Evolutionary conservation across 2,797 vertebrate genomes (phyloP).

Genomic region (Nothura maculosa): DNA sequence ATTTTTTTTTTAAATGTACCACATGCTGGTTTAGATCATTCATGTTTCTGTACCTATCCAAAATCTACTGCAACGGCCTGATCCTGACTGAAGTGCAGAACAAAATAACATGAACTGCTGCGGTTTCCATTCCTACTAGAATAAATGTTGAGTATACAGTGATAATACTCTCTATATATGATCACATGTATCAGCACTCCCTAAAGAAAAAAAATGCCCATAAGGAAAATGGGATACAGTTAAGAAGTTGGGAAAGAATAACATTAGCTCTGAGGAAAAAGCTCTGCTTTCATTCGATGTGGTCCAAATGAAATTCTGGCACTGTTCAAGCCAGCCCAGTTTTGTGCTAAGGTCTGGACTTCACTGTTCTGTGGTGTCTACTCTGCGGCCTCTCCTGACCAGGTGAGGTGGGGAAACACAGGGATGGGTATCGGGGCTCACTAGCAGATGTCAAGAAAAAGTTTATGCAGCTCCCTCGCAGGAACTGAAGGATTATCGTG

Average conservation of each 20-base stretch:
- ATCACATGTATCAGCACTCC: neutral
- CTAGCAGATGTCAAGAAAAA: slow-evolving; percentile 16
- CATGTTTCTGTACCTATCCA: neutral
- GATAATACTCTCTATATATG: neutral
- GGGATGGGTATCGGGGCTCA: neutral
- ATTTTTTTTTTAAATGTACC: neutral
- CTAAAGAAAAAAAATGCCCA: neutral
- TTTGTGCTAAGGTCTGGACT: neutral
- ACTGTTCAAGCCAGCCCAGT: neutral
- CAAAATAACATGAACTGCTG: neutral
- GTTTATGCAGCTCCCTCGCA: neutral
- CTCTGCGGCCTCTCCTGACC: neutral
- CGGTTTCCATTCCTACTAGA: slow-evolving; percentile 16
- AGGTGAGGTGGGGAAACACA: neutral
- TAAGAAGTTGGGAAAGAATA: neutral
- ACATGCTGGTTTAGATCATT: neutral
- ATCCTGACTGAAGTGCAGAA: neutral
- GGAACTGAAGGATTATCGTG: neutral
- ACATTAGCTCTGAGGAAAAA: neutral
- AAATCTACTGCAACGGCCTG: neutral
- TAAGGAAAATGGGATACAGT: neutral
- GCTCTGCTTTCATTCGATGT: neutral
- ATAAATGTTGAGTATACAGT: neutral
- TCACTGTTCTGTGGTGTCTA: neutral
- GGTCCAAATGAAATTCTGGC: neutral